Evolutionary conservation across 2,888 invertebrate species (phyloP).

Genomic region (Oasisia sp.): DNA sequence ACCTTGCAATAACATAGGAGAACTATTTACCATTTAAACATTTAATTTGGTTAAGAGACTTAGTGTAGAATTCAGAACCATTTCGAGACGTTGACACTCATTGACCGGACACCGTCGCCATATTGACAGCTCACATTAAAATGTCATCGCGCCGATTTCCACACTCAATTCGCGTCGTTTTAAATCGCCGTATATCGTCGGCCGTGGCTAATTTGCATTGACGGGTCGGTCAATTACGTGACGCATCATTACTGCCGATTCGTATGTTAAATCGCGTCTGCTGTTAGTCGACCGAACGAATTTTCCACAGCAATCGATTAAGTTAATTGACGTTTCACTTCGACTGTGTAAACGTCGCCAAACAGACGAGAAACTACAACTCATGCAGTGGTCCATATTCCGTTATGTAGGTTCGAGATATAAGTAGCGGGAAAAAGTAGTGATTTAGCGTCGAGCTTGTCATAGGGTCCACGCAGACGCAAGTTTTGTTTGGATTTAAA

Average conservation of each 20-base stretch:
- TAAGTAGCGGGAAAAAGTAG: too few relatives aligned
- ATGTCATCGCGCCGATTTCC: slow-evolving; percentile 12
- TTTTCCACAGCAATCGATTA: too few relatives aligned
- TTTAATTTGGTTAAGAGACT: neutral
- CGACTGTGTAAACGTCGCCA: neutral
- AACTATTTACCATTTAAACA: neutral
- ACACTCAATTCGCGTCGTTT: neutral
- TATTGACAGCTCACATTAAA: neutral
- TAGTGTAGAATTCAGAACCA: neutral
- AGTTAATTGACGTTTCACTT: neutral
- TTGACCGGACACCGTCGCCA: neutral
- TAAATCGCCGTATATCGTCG: neutral
- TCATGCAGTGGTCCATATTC: too few relatives aligned
- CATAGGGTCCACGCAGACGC: too few relatives aligned
- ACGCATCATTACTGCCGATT: neutral
- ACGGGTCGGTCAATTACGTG: neutral
- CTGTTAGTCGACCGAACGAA: neutral
- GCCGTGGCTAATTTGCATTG: neutral
- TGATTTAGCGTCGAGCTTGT: too few relatives aligned
- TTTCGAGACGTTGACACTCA: neutral
- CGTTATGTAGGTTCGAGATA: too few relatives aligned
- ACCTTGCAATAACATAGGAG: neutral
- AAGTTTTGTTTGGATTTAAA: too few relatives aligned
- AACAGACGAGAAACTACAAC: neutral
- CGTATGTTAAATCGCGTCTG: slow-evolving; percentile 3